Base-by-base conservation (phyloP, 2,888 invertebrate genomes). In the Bimastos eiseni region DNA sequence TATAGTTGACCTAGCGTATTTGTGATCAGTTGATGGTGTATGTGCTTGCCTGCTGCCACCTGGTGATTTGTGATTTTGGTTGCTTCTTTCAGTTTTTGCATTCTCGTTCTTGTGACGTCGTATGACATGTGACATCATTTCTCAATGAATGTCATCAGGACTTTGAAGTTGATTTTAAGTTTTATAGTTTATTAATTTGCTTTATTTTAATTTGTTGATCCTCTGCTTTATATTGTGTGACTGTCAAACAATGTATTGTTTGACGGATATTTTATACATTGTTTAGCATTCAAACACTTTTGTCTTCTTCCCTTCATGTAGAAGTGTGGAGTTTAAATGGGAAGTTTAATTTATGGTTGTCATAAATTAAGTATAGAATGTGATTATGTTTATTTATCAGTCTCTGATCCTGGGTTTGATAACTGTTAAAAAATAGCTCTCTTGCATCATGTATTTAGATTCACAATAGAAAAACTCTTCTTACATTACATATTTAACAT, bases 161-260 rank as follows among this genome's bases (percentile, higher is more conserved):
- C 30, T n/a, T 70, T 70, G 11, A 70, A 70, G 30, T 70, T 6
- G n/a, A 70, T 70, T 70, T 70, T 70, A 30, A 70, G 1, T 70
- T 70, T 70, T 11, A n/a, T 70, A n/a, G n/a, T 30, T 70, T 70
- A n/a, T n/a, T n/a, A 11, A 70, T 70, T 70, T 70, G 70, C 70
- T 70, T 70, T n/a, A 70, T 70, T 70, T 70, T 70, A 70, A 70
- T 70, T 70, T 70, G n/a, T 70, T 70, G n/a, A 70, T 70, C 70
- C 70, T 70, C 70, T 13, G 70, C 70, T 70, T 70, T n/a, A 21
- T 70, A 30, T 30, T 30, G n/a, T 13, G 30, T 70, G n/a, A 11
- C 11, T 70, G 70, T 70, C 11, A n/a, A n/a, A n/a, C 30, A n/a
- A 11, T n/a, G n/a, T 70, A 21, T 70, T 70, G n/a, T 70, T 70